These are phyloP conservation scores for Oreochromis spilurus DNA, from an alignment of 2,113 vertebrate species.

Conservation along the genomic window DNA sequence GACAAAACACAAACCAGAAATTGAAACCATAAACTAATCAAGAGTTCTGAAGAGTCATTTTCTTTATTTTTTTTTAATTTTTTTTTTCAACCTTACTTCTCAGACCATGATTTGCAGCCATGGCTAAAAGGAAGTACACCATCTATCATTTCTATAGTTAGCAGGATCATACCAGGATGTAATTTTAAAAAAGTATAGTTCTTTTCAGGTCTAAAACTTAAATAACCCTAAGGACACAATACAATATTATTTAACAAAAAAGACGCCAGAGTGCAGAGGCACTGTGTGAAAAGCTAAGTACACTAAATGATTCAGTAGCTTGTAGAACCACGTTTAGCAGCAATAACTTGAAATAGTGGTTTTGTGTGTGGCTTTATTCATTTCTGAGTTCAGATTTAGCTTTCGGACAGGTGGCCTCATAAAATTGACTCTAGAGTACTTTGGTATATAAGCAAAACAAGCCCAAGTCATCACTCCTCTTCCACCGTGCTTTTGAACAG, in stretches of 20 bases:
- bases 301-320: background rate
- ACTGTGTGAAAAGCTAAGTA: background rate
- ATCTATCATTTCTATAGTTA: background rate
- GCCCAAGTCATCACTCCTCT: background rate
- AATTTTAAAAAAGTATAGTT: background rate
- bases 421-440: background rate
- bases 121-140: background rate
- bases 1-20: background rate
- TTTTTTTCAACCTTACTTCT: background rate
- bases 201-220: background rate
- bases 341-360: too few relatives aligned
- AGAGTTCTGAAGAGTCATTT: background rate
- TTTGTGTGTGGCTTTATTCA: too few relatives aligned
- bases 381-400: background rate
- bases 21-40: background rate
- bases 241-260: background rate
- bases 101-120: background rate
- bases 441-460: background rate
- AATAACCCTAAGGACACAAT: background rate
- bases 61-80: too few relatives aligned
- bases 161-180: background rate
- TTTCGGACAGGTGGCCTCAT: rapidly evolving
- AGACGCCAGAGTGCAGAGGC: background rate
- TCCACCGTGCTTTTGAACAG: background rate
- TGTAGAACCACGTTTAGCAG: background rate